Evolutionary conservation across 1,140 invertebrate genomes (phyloP), one percentile per base, ranked within the genome.

Genomic region (Pissodes strobi): DNA sequence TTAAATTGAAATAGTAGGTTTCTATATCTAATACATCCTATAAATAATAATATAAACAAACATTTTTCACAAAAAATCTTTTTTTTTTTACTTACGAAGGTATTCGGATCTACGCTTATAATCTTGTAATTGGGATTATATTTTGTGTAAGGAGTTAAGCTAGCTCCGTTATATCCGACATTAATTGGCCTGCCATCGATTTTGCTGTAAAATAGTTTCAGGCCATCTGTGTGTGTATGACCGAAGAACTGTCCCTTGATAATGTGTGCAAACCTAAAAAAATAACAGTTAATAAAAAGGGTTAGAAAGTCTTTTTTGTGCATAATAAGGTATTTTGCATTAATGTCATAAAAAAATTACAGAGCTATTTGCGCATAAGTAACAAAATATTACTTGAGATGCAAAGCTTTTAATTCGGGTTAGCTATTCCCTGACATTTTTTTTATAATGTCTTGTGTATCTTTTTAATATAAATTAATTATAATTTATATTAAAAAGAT

Each of bases 51-150:
- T 27, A 27, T 27, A 5, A 27, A 27, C 3, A 27, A 27, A 6
- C 38, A n/a, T 17, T 39, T 17, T 39, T n/a, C n/a, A 39, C 4
- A 6, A n/a, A 17, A 45, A 45, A n/a, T n/a, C 5, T n/a, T n/a
- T n/a, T n/a, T 39, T 18, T 45, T 45, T 22, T 18, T 46, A 10
- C 85, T 84, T 79, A 89, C 87, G 62, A 78, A 87, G 53, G 80
- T 83, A 2, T 69, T 75, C 0, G 80, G 74, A 69, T 92, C 85
- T 0, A 92, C 80, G 2, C 82, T 80, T 66, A 90, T 91, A 4
- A 93, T 82, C 69, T 88, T 85, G 72, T 92, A 95, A 55, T 91
- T 92, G 9, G 92, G 87, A 80, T 95, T 94, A 60, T 90, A 84
- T 66, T 86, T 74, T 0, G 79, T 69, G 55, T 80, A 90, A 0